Base-by-base conservation (phyloP, 2,797 vertebrate genomes). In the Oreochromis grahami region DNA sequence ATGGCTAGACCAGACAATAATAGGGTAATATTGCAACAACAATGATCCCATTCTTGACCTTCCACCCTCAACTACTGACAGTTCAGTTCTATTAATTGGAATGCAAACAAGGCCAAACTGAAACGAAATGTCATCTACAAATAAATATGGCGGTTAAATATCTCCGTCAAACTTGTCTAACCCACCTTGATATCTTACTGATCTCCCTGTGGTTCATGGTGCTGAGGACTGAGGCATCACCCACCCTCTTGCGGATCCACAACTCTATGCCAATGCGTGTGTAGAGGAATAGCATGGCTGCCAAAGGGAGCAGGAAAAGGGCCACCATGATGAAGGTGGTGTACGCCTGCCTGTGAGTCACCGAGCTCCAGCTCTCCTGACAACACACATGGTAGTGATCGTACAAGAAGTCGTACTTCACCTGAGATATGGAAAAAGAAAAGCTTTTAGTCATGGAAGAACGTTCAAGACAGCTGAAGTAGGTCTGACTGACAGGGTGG, bases 331-430 rank as follows among this genome's bases (percentile, higher is more conserved):
- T 97, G 93, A 97, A 97, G 68, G 97, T 97, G 86, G 96, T 94
- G 93, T 97, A 97, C 0, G 84, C 92, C 93, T 96, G 96, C 3
- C 96, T 91, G 79, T 97, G 96, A 19, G 85, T 84, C 74, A 93
- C 70, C 0, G 96, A 96, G 7, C 55, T 91, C 97, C 97, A 97
- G 1, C 92, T 92, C 90, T 97, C 97, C 92, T 97, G 96, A 51
- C 97, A 97, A 93, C 97, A 97, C 50, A 97, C 95, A 6, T 97
- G 97, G 86, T 96, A 95, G 76, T 95, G 94, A 76, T 97, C 97
- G 6, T 97, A 97, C 88, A 97, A 77, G 90, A 97, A 97, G 91
- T 97, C 97, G 3, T 97, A 97, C 86, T 97, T 97, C 85, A 97
- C 97, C 97, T 97, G 87, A 15, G 29, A 65, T 7, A 74, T 6